A percentile compares a stretch with the other conserved stretches of the same genome.
Evolutionary conservation across 2,888 invertebrate species (phyloP).

Genomic region (Eumacrocentrus americanus): DNA sequence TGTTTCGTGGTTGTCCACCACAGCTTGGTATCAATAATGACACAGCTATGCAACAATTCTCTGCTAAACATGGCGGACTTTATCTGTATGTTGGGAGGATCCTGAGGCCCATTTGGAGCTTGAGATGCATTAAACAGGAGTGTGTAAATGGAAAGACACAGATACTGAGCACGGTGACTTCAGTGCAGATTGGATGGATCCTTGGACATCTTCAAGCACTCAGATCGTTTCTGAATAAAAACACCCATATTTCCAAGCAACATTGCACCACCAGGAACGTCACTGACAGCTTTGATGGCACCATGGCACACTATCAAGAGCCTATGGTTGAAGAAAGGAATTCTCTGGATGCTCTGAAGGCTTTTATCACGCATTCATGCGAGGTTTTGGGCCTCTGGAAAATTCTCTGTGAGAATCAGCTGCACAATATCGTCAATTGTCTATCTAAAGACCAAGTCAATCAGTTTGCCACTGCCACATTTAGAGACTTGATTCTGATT

Average conservation of each 20-base stretch:
- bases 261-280: slow-evolving; percentile 44
- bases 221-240: slow-evolving; percentile 75
- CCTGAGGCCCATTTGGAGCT: slow-evolving; percentile 86
- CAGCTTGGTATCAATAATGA: slow-evolving; percentile 47
- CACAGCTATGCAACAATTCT: slow-evolving; percentile 62
- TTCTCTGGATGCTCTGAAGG: slow-evolving; percentile 77
- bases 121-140: slow-evolving; percentile 72
- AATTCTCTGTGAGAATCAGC: slow-evolving; percentile 89
- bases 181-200: slow-evolving; percentile 64
- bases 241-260: slow-evolving; percentile 65
- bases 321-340: slow-evolving; percentile 71
- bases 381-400: slow-evolving; percentile 95
- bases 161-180: slow-evolving; percentile 52
- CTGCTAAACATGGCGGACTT: slow-evolving; percentile 91
- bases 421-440: slow-evolving; percentile 77
- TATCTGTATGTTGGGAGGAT: slow-evolving; percentile 90
- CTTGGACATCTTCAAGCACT: slow-evolving; percentile 78
- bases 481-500: slow-evolving; percentile 77
- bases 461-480: slow-evolving; percentile 66
- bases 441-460: slow-evolving; percentile 70
- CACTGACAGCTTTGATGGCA: slow-evolving; percentile 51
- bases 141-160: slow-evolving; percentile 47
- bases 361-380: slow-evolving; percentile 77
- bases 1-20: slow-evolving; percentile 35
- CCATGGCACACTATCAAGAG: slow-evolving; percentile 48